Evolutionary conservation across 2,113 vertebrate species (phyloP).

Genomic region (Propithecus coquereli): DNA sequence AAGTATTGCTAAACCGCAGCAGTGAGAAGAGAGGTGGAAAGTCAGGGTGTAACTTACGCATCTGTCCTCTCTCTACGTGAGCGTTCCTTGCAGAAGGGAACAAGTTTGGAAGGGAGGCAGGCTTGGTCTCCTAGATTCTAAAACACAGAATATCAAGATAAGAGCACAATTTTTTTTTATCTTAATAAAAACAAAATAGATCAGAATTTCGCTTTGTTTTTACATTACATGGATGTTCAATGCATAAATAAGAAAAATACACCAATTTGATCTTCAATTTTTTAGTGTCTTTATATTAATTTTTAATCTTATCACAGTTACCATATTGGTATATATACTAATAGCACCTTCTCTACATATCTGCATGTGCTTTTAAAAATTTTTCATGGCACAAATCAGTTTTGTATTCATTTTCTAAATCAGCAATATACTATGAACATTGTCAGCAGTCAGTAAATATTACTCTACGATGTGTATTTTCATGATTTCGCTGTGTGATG

Average conservation of each 20-base stretch:
- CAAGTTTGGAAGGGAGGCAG: rapidly evolving
- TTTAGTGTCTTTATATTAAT: not conserved
- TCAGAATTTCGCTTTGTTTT: not conserved
- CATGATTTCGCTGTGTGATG: not conserved
- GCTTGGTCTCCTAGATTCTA: not conserved
- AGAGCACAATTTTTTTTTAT: not conserved
- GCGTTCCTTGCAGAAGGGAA: not conserved
- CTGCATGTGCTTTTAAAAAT: not conserved
- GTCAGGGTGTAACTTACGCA: rapidly evolving
- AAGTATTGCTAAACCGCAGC: not conserved
- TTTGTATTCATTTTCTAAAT: not conserved
- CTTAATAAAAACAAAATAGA: not conserved
- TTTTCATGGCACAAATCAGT: not conserved
- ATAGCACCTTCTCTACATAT: not conserved
- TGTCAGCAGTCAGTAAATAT: not conserved
- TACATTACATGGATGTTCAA: not conserved
- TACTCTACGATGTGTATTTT: not conserved
- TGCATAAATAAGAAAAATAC: not conserved
- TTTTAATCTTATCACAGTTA: not conserved
- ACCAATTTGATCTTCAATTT: not conserved
- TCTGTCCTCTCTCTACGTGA: not conserved
- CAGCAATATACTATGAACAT: not conserved
- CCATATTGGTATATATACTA: not conserved
- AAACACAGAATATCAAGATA: not conserved
- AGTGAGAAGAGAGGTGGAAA: not conserved